Base-by-base conservation (phyloP, 2,888 invertebrate genomes). In the Cryptosula pallasiana region DNA sequence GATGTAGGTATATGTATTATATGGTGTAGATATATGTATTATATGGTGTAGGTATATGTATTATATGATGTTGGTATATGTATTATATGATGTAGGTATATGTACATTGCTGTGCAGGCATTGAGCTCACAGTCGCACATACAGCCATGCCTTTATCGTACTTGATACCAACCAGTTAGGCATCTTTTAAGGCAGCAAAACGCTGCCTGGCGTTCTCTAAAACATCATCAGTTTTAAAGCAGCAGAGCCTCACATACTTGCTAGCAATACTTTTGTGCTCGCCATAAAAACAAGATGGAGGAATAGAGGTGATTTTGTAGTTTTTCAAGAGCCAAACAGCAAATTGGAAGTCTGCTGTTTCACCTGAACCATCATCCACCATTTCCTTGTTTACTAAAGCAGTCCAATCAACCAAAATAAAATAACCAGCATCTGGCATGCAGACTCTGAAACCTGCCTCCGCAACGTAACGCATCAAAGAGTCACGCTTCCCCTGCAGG, bases 371-470 rank as follows among this genome's bases (percentile, higher is more conserved):
- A n/a, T 63, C 63, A 9, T 32, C 32, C 9, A 63, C n/a, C 32
- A 29, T 25, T 27, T 63, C 63, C 54, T 54, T 34, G 55, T 23
- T 36, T 9, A n/a, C 71, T 13, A 71, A 3, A 5, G 20, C 35
- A 1, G 71, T 35, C 32, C 45, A 45, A 29, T 71, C 71, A 27
- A 35, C 71, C 13, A 71, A 23, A 1, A 71, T 16, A 54, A 71
- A 71, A 55, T 54, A 71, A 1, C 71, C 71, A 16, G 54, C 71
- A 1, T 71, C 45, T 1, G 71, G 71, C 23, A 32, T 55, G n/a
- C 45, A 54, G 2, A 35, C 35, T n/a, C n/a, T 32, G 20, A 71
- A 29, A 36, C 71, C 71, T 25, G 55, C 32, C 1, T 29, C 25
- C 32, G 25, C n/a, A n/a, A 55, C 20, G 2, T 54, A 1, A 1